These are phyloP conservation scores for Leptarthrus brevirostris DNA, from an alignment of 2,888 invertebrate genomes.

Conservation along the genomic window DNA sequence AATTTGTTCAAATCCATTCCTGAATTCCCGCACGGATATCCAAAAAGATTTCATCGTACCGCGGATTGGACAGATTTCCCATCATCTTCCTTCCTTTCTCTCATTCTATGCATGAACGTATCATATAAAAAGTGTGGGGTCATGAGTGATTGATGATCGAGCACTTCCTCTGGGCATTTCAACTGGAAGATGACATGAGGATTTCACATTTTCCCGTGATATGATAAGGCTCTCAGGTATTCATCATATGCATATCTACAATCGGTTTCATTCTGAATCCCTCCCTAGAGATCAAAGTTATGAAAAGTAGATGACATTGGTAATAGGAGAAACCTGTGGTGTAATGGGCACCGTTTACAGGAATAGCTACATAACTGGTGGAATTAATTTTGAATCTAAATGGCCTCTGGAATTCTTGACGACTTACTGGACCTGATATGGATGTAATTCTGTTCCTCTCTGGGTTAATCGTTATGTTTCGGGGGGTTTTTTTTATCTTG, in stretches of 20 bases:
- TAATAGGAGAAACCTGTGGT: conserved; percentile 13
- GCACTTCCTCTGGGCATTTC: conserved; percentile 43
- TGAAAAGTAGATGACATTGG: conserved; percentile 40
- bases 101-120: background rate
- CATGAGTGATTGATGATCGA: conserved; percentile 43
- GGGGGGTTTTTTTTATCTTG: background rate
- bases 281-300: conserved; percentile 12
- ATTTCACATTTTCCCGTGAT: conserved; percentile 20
- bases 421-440: background rate
- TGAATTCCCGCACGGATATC: conserved; percentile 37
- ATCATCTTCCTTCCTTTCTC: background rate
- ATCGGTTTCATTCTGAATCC: background rate
- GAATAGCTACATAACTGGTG: conserved; percentile 1
- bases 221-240: conserved; percentile 38
- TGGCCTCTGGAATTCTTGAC: background rate
- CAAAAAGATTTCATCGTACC: conserved; percentile 37
- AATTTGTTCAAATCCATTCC: conserved; percentile 38
- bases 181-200: conserved; percentile 42
- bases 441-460: background rate
- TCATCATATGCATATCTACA: conserved; percentile 26
- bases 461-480: background rate
- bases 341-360: conserved; percentile 17
- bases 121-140: conserved; percentile 11
- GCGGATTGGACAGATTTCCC: background rate
- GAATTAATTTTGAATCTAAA: conserved; percentile 37